Evolutionary conservation across 2,888 invertebrate species (phyloP).

Genomic region (Fragum whitleyi): DNA sequence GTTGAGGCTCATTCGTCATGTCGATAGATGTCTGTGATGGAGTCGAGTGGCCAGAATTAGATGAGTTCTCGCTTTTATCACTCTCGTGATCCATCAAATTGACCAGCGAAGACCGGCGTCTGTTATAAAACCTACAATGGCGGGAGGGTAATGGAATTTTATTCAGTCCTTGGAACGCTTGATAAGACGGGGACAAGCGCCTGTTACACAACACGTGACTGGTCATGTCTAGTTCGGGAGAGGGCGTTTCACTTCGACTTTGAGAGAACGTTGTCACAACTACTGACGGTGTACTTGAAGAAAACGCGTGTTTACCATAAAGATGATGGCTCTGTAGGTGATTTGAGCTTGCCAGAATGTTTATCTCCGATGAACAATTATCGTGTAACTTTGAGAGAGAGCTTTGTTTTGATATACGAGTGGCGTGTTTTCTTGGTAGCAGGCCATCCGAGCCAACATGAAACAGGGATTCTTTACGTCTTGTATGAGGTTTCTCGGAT

Average conservation of each 20-base stretch:
- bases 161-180: slow-evolving; percentile 39
- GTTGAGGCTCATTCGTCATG: slow-evolving; percentile 33
- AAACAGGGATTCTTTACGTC: slow-evolving; percentile 79
- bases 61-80: slow-evolving; percentile 40
- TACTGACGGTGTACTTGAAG: slow-evolving; percentile 63
- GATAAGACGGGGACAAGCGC: slow-evolving; percentile 53
- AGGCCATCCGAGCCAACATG: slow-evolving; percentile 62
- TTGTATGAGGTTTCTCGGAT: slow-evolving; percentile 75
- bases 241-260: slow-evolving; percentile 25
- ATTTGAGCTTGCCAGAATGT: slow-evolving; percentile 37
- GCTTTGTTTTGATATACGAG: slow-evolving; percentile 35
- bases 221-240: slow-evolving; percentile 5
- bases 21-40: slow-evolving; percentile 39
- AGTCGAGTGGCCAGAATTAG: slow-evolving; percentile 38
- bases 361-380: slow-evolving; percentile 35
- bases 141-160: slow-evolving; percentile 60
- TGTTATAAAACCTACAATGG: slow-evolving; percentile 70
- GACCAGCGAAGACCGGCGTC: slow-evolving; percentile 77
- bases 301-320: slow-evolving; percentile 27
- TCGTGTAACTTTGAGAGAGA: slow-evolving; percentile 41
- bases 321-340: slow-evolving; percentile 7
- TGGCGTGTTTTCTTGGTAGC: slow-evolving; percentile 35
- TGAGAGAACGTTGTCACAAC: slow-evolving; percentile 57
- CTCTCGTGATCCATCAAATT: slow-evolving; percentile 45
- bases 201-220: slow-evolving; percentile 17